Evolutionary conservation across 2,888 invertebrate genomes (phyloP), one percentile per base, ranked within the genome.

Genomic region (Parnassius mnemosyne): DNA sequence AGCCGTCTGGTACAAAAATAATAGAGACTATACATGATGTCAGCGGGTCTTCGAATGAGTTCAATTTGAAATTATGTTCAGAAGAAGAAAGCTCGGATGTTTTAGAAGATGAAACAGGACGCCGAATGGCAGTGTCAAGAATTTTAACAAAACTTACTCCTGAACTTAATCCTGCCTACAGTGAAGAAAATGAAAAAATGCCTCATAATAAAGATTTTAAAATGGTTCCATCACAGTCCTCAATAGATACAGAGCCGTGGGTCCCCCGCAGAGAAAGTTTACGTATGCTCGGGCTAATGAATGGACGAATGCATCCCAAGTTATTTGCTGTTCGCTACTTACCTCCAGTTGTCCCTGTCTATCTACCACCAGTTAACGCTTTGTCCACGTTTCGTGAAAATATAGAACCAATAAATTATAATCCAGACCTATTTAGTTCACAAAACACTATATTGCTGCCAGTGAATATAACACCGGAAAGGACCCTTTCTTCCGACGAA

Each of bases 401-500:
- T 41, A 54, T 44, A 46, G 47, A 63, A 46, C 16, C 55, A 20
- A 20, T 52, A 11, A 20, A 46, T 46, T 54, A 63, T 49, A 20
- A 63, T 44, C 20, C 58, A 34, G 55, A 44, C 11, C n/a, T 59
- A 41, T 5, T 12, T 10, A 13, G 51, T 34, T 44, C 51, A 44
- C 49, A 34, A 34, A 59, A 64, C 7, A 10, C 55, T 3, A 13
- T 58, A 25, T 52, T 65, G 2, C 65, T 69, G 20, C 66, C 70
- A 9, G 67, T 71, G 12, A 71, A 70, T 34, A 63, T 69, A 11
- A 71, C 77, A 62, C 65, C 72, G 9, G 70, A 64, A 44, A 65
- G 66, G 43, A 66, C 65, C 49, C 16, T 49, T 9, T 71, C 72
- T 3, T 73, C 68, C 44, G 74, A 77, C 10, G 77, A 80, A 7